These are phyloP conservation scores for Malurus cyaneus DNA, from an alignment of 2,113 vertebrate species.

Conservation along the genomic window DNA sequence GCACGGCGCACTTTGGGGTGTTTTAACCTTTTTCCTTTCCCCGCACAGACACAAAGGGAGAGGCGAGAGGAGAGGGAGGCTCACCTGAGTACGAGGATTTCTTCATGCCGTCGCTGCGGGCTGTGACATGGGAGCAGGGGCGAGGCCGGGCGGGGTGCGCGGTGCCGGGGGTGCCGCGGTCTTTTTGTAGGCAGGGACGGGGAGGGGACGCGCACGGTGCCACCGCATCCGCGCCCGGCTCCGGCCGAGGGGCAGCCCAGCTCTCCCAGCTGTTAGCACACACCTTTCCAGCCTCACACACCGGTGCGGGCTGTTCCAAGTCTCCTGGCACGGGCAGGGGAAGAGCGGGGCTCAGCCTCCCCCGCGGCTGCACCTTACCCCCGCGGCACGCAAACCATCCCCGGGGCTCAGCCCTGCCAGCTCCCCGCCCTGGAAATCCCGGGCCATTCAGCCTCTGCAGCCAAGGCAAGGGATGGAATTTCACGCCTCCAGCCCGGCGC, in stretches of 20 bases:
- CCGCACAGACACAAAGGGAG: background rate
- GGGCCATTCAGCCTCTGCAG: fast-evolving
- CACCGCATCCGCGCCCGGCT: background rate
- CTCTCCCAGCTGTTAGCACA: background rate
- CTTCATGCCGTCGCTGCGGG: slow-evolving; percentile 45
- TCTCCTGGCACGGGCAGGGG: background rate
- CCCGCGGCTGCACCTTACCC: background rate
- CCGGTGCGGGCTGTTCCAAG: slow-evolving; percentile 40
- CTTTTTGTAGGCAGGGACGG: background rate
- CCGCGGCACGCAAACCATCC: background rate
- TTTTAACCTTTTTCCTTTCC: background rate
- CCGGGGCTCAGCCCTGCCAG: background rate
- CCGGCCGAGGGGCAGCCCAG: background rate
- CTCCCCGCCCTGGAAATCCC: background rate
- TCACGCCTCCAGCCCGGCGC: background rate
- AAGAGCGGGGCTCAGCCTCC: background rate
- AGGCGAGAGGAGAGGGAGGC: background rate
- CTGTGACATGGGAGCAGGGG: slow-evolving; percentile 35
- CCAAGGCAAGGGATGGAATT: background rate
- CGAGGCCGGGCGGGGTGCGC: background rate
- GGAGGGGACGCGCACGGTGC: background rate
- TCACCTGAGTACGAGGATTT: slow-evolving; percentile 67
- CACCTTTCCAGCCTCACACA: slow-evolving; percentile 30
- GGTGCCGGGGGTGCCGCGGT: background rate
- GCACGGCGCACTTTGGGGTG: fast-evolving